Conservation (phyloP, 2,797 vertebrate species). For the Sebastes minor region DNA sequence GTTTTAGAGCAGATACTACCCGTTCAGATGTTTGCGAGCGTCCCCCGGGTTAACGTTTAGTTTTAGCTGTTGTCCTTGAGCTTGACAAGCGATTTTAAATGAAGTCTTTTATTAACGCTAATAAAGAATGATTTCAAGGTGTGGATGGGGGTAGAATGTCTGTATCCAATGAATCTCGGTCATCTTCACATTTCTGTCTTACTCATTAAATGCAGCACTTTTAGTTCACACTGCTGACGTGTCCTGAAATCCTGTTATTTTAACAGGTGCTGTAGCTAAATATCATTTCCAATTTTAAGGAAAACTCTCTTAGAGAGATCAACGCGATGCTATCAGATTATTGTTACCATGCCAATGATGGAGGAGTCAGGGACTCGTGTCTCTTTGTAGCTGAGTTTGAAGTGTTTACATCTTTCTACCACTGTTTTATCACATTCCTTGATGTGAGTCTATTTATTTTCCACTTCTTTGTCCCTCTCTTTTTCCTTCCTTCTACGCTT, state of each 20-base stretch:
- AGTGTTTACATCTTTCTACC: not conserved
- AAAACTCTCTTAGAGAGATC: constrained; percentile 8
- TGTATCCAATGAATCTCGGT: not conserved
- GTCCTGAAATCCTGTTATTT: not conserved
- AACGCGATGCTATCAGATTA: constrained; percentile 4
- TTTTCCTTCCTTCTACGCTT: not conserved
- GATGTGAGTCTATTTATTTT: not conserved
- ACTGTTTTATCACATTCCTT: not conserved
- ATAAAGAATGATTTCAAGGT: constrained; percentile 5
- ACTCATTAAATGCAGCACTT: not conserved
- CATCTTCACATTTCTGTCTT: not conserved
- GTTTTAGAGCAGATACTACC: constrained; percentile 27
- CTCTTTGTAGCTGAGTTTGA: not conserved
- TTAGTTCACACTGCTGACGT: not conserved
- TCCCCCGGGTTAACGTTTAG: constrained; percentile 21
- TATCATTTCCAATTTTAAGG: not conserved
- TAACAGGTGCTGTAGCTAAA: not conserved
- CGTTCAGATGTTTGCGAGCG: constrained; percentile 41
- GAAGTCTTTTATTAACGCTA: constrained; percentile 34
- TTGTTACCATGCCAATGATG: constrained; percentile 4
- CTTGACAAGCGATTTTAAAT: constrained; percentile 42
- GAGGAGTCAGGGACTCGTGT: not conserved
- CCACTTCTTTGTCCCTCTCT: not conserved
- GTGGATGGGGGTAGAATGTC: not conserved
- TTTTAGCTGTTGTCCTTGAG: constrained; percentile 57